Conservation (phyloP, 2,888 invertebrate species). For the Timandra comae region DNA sequence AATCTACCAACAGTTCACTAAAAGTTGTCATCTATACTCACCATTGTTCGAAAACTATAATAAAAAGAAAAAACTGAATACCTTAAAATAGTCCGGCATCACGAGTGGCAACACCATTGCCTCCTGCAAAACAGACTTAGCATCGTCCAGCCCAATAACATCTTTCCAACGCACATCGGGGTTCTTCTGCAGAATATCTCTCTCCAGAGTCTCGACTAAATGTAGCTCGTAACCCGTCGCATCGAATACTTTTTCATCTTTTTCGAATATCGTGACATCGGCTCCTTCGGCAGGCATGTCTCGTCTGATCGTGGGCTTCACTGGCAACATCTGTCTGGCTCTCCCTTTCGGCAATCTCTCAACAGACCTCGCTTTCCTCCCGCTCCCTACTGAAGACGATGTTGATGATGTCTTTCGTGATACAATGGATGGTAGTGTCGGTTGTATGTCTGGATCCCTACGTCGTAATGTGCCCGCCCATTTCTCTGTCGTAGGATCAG, state of each 20-base stretch:
- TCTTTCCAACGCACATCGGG: slow-evolving; percentile 89
- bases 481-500: slow-evolving; percentile 75
- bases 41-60: too few species aligned
- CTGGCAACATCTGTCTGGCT: slow-evolving; percentile 45
- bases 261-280: slow-evolving; percentile 53
- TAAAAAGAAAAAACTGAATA: slow-evolving; percentile 24
- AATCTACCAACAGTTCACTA: too few species aligned
- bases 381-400: slow-evolving; percentile 52
- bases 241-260: slow-evolving; percentile 76
- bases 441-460: slow-evolving; percentile 80
- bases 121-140: slow-evolving; percentile 87
- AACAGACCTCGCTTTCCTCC: slow-evolving; percentile 63
- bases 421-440: slow-evolving; percentile 79
- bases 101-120: slow-evolving; percentile 91
- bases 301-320: slow-evolving; percentile 52
- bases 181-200: slow-evolving; percentile 89
- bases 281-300: slow-evolving; percentile 52
- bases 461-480: slow-evolving; percentile 82
- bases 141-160: slow-evolving; percentile 84
- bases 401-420: slow-evolving; percentile 71
- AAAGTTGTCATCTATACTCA: too few species aligned
- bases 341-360: slow-evolving; percentile 52
- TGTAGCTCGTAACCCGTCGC: slow-evolving; percentile 84
- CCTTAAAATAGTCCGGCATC: slow-evolving; percentile 93
- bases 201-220: slow-evolving; percentile 88